A percentile compares a stretch with the other conserved stretches of the same genome.
Conservation (phyloP, 2,797 vertebrate genomes). For the Delichon dasypus region DNA sequence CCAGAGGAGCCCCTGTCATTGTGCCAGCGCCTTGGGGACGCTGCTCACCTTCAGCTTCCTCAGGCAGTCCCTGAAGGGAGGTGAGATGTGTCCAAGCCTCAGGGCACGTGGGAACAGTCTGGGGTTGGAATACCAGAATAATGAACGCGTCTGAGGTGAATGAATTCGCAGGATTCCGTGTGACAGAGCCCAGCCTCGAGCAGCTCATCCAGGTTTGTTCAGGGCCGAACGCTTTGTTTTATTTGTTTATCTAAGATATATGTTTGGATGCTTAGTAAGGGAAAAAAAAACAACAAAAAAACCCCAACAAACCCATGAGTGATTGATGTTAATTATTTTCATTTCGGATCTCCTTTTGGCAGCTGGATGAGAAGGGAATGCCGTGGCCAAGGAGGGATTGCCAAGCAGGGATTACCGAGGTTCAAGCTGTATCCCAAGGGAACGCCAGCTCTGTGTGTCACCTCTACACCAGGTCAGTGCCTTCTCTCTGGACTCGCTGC, state of each 20-base stretch:
- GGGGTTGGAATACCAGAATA: too few species aligned
- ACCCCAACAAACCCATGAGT: neutral
- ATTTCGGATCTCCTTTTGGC: slow-evolving; percentile 26
- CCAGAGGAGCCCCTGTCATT: neutral
- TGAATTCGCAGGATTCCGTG: neutral
- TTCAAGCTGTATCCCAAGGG: neutral
- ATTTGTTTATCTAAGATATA: neutral
- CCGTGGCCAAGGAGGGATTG: neutral
- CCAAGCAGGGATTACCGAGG: neutral
- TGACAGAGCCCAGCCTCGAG: neutral
- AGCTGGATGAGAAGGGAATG: neutral
- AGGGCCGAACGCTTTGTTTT: neutral
- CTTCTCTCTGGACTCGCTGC: neutral
- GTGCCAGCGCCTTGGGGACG: neutral
- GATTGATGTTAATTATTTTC: neutral
- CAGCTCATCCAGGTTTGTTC: neutral
- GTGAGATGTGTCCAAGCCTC: neutral
- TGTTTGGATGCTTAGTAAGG: neutral
- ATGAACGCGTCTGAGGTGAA: neutral
- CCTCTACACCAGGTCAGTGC: neutral
- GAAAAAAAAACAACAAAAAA: neutral
- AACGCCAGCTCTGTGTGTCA: neutral
- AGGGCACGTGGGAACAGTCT: neutral
- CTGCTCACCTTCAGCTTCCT: neutral
- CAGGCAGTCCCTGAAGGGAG: neutral